Evolutionary conservation across 23 tunicate genomes (phyloP).

Genomic region (Corella eumyota): DNA sequence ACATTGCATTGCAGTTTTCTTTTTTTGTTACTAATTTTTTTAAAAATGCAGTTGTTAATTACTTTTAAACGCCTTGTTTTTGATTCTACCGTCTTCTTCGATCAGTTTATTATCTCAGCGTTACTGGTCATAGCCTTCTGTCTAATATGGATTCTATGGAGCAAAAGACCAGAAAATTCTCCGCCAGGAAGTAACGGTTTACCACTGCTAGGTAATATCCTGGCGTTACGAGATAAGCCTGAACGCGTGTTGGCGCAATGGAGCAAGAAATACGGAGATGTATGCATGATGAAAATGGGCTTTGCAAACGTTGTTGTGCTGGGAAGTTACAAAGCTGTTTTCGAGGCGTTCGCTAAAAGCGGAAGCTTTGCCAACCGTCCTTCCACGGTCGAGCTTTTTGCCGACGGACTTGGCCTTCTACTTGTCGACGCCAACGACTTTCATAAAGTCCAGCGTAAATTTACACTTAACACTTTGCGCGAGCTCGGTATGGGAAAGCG

Average conservation of each 20-base stretch:
- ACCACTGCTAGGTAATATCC: constrained; percentile 9
- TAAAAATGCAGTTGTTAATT: too few species aligned
- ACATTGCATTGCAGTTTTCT: not conserved
- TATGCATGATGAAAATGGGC: constrained; percentile 1
- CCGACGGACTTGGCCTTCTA: constrained; percentile 26
- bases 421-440: constrained; percentile 14
- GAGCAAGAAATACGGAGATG: constrained; percentile 7
- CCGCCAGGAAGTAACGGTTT: constrained; percentile 7
- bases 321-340: constrained; percentile 15
- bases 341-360: constrained; percentile 35
- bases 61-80: too few species aligned
- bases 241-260: constrained; percentile 3
- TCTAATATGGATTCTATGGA: constrained; percentile 6
- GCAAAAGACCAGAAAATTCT: not conserved
- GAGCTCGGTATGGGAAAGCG: constrained; percentile 51
- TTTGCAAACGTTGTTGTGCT: constrained; percentile 5
- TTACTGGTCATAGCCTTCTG: not conserved
- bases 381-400: constrained; percentile 12
- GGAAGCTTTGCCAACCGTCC: constrained; percentile 15
- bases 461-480: constrained; percentile 26
- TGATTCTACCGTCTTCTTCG: too few species aligned
- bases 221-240: not conserved
- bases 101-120: too few species aligned
- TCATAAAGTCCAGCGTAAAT: constrained; percentile 53
- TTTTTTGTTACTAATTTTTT: not conserved